phyloP scores from a whole-genome alignment of 2,888 invertebrate genomes.

The Lepidochitona cinerea region DNA sequence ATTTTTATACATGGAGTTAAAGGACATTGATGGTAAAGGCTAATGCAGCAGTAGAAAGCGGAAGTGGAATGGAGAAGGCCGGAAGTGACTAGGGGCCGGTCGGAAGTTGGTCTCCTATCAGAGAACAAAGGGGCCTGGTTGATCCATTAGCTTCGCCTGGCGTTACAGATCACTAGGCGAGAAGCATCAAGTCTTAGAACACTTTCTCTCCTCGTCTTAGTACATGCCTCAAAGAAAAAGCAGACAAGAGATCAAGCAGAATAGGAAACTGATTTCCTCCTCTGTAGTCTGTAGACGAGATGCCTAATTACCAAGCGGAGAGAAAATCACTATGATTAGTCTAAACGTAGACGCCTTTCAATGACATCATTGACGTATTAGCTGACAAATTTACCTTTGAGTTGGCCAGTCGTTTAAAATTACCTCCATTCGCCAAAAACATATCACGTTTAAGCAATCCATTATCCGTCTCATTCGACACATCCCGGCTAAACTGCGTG shows the following conservation, averaged over 20 bases:
- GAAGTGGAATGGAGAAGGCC: too few relatives aligned
- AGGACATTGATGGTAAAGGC: not conserved
- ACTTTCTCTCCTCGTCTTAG: too few relatives aligned
- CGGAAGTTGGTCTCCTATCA: not conserved
- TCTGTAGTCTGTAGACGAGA: not conserved
- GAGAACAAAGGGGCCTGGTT: not conserved
- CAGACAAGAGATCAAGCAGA: not conserved
- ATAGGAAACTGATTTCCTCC: constrained; percentile 2
- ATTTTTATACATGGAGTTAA: not conserved
- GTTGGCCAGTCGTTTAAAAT: not conserved
- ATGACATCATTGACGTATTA: not conserved
- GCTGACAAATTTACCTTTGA: not conserved
- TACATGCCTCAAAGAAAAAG: not conserved
- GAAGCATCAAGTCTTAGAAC: too few relatives aligned
- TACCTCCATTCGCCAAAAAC: too few relatives aligned
- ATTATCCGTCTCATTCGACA: too few relatives aligned
- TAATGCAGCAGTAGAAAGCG: not conserved
- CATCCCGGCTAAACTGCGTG: too few relatives aligned
- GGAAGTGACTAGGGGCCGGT: not conserved
- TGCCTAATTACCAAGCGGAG: not conserved
- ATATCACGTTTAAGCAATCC: too few relatives aligned
- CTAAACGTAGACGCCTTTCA: not conserved
- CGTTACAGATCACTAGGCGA: not conserved
- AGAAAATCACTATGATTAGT: not conserved
- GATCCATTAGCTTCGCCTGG: not conserved